phyloP scores from a whole-genome alignment of 1,140 invertebrate species.

The Eueides isabella region DNA sequence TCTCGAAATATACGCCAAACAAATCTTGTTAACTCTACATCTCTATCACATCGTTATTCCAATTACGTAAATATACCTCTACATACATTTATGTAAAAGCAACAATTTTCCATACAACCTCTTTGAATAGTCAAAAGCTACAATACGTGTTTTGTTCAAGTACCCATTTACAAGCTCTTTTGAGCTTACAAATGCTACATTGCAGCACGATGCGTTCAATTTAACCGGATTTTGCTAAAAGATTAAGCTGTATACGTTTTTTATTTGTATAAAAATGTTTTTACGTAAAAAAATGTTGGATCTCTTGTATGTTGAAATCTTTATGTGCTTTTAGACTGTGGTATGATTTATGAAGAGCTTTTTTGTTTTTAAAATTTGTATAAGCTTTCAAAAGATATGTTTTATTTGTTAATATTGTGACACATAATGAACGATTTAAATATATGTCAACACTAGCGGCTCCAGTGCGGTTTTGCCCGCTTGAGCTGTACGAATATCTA shows the following conservation, averaged over 20 bases:
- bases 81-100: slow-evolving; percentile 12
- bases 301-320: neutral
- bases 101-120: neutral
- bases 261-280: neutral
- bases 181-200: slow-evolving; percentile 17
- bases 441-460: too few relatives aligned
- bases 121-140: slow-evolving; percentile 25
- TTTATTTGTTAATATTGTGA: too few relatives aligned
- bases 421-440: too few relatives aligned
- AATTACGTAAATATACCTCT: neutral
- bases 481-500: too few relatives aligned
- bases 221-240: slow-evolving; percentile 16
- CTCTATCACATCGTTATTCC: slow-evolving; percentile 4
- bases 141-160: slow-evolving; percentile 24
- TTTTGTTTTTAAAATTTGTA: too few relatives aligned
- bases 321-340: neutral
- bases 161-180: slow-evolving; percentile 25
- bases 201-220: slow-evolving; percentile 5
- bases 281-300: neutral
- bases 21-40: neutral
- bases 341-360: neutral
- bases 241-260: neutral
- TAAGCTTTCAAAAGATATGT: too few relatives aligned
- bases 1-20: too few relatives aligned
- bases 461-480: too few relatives aligned